phyloP scores from a whole-genome alignment of 2,888 invertebrate genomes.

The Xestobium rufovillosum region DNA sequence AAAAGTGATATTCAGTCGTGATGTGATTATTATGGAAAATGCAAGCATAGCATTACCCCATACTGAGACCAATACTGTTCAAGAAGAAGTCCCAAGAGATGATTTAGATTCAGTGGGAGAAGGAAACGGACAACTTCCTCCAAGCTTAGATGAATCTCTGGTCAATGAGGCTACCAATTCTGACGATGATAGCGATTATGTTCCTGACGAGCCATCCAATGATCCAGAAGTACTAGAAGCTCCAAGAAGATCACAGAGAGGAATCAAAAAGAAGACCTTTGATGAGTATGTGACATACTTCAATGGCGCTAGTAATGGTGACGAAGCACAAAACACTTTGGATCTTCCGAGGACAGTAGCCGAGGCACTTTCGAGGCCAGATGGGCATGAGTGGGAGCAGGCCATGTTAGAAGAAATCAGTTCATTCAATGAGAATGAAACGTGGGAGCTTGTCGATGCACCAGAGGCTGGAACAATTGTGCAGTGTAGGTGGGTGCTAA shows the following conservation, averaged over 20 bases:
- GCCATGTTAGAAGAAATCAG: constrained; percentile 6
- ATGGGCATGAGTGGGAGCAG: constrained; percentile 6
- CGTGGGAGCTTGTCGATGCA: constrained; percentile 10
- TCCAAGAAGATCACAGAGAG: too few species aligned
- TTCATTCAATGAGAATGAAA: constrained; percentile 9
- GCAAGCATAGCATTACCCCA: neutral
- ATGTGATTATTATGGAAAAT: constrained; percentile 13
- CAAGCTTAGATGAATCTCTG: neutral
- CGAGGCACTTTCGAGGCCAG: constrained; percentile 11
- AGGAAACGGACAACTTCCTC: neutral
- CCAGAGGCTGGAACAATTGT: constrained; percentile 10
- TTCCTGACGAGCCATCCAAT: constrained; percentile 6
- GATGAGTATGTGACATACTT: too few species aligned
- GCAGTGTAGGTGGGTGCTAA: constrained; percentile 15
- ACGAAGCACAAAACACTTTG: neutral
- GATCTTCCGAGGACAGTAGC: constrained; percentile 5
- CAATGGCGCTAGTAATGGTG: too few species aligned
- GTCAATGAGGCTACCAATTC: neutral
- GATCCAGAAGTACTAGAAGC: neutral
- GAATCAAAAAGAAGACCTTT: too few species aligned
- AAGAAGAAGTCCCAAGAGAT: neutral
- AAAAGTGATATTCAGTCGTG: constrained; percentile 5
- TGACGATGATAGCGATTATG: constrained; percentile 6
- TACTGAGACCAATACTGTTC: neutral
- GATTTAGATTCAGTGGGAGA: constrained; percentile 8